Evolutionary conservation across 2,113 vertebrate species (phyloP), one percentile per base, ranked within the genome.

Genomic region (Phrynocephalus versicolor): DNA sequence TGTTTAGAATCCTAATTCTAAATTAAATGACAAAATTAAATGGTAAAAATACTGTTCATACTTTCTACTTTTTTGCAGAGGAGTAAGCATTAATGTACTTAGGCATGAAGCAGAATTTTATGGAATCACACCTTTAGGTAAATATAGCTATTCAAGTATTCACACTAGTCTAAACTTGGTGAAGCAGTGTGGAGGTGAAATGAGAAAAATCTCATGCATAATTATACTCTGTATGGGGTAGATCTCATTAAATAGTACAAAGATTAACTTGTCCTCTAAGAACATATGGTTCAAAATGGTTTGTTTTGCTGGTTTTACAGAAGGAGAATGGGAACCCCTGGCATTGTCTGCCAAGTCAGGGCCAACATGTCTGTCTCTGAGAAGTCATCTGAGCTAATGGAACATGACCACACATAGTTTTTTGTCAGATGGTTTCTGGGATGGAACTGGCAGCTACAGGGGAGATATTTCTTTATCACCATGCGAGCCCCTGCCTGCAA

Each of bases 41-140:
- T 64, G 25, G 35, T n/a, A 79, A 73, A 79, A 73, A 33, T 76
- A 58, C 41, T 85, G 10, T 83, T 51, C 64, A 85, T 67, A 67
- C 76, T 87, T 85, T 75, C 18, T 39, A 4, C 70, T 90, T 67
- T 81, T 83, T 89, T 74, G 87, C 75, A 99, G 99, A 92, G 99
- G 99, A 45, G 98, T 99, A 85, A 99, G 98, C 94, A 98, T 99
- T 92, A 98, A 96, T 83, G 96, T 99, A 92, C 97, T 99, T 83
- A 96, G 98, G 37, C 99, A 99, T 64, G 98, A 99, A 95, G 98
- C 99, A 7, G 99, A 99, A 94, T 99, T 99, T 93, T 99, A 99
- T 76, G 99, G 99, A 73, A 99, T 99, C 88, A 99, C 99, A 69
- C 98, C 98, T 45, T 93, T 99, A 95, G 99, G 99, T 99, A 97